These are phyloP conservation scores for Sylvia borin DNA, from an alignment of 2,797 vertebrate species.

Conservation along the genomic window DNA sequence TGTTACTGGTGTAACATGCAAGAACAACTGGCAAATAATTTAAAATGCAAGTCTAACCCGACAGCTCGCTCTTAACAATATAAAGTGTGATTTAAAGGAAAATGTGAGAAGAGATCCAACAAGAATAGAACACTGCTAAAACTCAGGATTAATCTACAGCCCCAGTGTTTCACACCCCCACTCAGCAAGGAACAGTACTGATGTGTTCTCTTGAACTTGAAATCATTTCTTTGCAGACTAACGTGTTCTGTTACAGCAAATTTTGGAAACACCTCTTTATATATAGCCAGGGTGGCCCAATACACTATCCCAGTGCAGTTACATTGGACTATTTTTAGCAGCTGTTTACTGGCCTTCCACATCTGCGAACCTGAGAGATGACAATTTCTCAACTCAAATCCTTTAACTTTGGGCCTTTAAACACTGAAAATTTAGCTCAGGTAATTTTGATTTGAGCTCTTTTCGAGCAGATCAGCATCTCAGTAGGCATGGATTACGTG, in stretches of 20 bases:
- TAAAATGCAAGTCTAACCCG: background rate
- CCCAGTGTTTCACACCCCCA: background rate
- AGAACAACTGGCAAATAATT: slow-evolving; percentile 30
- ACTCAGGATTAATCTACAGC: background rate
- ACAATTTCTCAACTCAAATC: background rate
- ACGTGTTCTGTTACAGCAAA: background rate
- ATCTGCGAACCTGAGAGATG: background rate
- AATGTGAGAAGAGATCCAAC: background rate
- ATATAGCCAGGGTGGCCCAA: background rate
- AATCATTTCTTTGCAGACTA: background rate
- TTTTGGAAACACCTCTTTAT: background rate
- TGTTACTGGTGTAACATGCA: background rate
- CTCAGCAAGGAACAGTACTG: background rate
- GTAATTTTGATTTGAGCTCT: background rate
- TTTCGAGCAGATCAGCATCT: background rate
- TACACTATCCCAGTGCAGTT: background rate
- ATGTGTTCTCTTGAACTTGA: background rate
- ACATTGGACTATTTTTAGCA: background rate
- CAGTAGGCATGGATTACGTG: accelerated
- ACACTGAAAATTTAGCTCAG: background rate
- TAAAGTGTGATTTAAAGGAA: background rate
- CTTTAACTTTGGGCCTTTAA: background rate
- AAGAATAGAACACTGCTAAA: background rate
- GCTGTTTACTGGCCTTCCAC: background rate
- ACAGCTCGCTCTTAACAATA: background rate